Evolutionary conservation across 2,113 vertebrate genomes (phyloP).

Genomic region (Heterochromis multidens): DNA sequence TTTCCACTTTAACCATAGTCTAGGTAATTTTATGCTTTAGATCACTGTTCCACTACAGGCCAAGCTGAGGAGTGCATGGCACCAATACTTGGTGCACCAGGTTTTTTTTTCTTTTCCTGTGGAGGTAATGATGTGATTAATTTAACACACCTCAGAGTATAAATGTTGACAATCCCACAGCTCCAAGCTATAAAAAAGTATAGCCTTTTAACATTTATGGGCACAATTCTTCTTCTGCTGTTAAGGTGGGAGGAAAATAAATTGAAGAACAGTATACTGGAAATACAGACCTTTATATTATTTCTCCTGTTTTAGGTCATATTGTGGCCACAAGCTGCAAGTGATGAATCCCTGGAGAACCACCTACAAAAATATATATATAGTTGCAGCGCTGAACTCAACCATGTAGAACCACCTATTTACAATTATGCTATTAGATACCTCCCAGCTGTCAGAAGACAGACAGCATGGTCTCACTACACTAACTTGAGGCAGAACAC

Average conservation of each 20-base stretch:
- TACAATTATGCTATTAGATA: conserved; percentile 1
- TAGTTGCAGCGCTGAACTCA: background rate
- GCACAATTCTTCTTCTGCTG: background rate
- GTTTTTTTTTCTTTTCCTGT: background rate
- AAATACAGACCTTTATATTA: background rate
- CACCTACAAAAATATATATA: background rate
- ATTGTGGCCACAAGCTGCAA: background rate
- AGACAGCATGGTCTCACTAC: background rate
- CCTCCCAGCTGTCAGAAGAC: background rate
- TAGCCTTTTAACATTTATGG: background rate
- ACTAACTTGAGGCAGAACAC: background rate
- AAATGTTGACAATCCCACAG: background rate
- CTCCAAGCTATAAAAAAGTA: background rate
- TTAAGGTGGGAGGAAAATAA: background rate
- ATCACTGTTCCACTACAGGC: background rate
- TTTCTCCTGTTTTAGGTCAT: conserved; percentile 12
- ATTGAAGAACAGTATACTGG: background rate
- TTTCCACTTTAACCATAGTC: background rate
- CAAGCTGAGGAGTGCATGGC: background rate
- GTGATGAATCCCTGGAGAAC: background rate
- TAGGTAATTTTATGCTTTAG: background rate
- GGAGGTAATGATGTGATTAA: background rate
- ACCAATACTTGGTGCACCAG: background rate
- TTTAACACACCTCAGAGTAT: background rate
- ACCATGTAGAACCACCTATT: background rate